Evolutionary conservation across 2,797 vertebrate species (phyloP), one percentile per base, ranked within the genome.

Genomic region (Nyctalus aviator): DNA sequence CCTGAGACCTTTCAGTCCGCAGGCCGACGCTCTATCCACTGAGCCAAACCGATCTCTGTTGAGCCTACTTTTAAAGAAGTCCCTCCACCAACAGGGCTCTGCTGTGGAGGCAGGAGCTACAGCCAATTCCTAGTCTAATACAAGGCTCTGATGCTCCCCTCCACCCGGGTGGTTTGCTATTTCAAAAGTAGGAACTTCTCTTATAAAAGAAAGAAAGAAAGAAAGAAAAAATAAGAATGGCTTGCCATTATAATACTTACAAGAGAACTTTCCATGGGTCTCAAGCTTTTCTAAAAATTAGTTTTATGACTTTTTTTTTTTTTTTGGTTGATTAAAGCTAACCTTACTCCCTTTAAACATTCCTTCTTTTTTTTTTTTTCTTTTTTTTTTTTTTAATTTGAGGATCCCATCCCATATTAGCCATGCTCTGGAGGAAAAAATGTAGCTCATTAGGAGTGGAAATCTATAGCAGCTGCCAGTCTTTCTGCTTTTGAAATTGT

Each of bases 251-350:
- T 85, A 69, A 84, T 94, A 94, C 90, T 96, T 93, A 96, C 44
- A 95, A 95, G 88, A 97, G 94, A 97, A 96, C 88, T 84, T 96
- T 96, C 95, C 75, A 95, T 12, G 76, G 81, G 96, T 96, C 93
- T 95, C 76, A 57, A 94, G 93, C 48, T 94, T 98, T 97, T 95
- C 94, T 91, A 88, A 83, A 96, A 95, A 96, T 95, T 94, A 84
- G 76, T 96, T 97, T 96, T 94, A 93, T 37, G 92, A 95, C 95
- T 97, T 96, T 93, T 91, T 97, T 95, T 73, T 96, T 97, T 96
- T 93, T 91, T 97, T 95, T 73, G 68, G 73, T 97, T 97, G 92
- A 98, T 97, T 98, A 97, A 96, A 97, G 96, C 91, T 92, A 93
- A 97, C 82, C 92, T 95, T 93, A 91, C 97, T 97, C 90, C 84